A percentile compares a stretch with the other conserved stretches of the same genome.
phyloP scores from a whole-genome alignment of 2,797 vertebrate genomes.

The Girardinus metallicus region DNA sequence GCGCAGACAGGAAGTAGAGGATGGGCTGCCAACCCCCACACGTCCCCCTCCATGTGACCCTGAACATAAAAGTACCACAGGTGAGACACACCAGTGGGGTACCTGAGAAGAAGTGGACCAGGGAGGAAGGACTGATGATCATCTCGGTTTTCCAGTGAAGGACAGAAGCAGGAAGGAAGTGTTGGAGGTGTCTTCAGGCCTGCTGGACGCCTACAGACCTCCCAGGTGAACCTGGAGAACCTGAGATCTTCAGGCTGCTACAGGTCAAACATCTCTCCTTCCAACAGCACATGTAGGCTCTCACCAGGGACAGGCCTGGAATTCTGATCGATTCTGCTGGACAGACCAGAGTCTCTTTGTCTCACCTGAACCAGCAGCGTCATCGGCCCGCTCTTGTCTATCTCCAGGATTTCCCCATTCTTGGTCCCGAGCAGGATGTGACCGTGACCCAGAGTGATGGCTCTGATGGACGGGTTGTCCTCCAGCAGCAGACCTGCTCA shows the following conservation, averaged over 20 bases:
- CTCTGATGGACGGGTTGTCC: slow-evolving; percentile 95
- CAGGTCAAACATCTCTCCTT: background rate
- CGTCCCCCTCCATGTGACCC: slow-evolving; percentile 98
- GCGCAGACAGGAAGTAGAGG: slow-evolving; percentile 95
- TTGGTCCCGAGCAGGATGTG: slow-evolving; percentile 96
- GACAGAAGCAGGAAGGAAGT: background rate
- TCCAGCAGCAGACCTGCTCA: slow-evolving; percentile 90
- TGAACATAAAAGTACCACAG: slow-evolving; percentile 53
- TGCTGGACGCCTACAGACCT: background rate
- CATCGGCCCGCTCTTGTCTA: slow-evolving; percentile 95
- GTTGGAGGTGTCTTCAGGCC: background rate
- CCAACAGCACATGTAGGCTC: background rate
- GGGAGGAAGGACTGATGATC: background rate
- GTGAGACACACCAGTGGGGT: background rate
- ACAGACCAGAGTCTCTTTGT: slow-evolving; percentile 68
- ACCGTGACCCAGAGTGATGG: slow-evolving; percentile 94
- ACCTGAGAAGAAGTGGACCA: background rate
- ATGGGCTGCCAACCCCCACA: slow-evolving; percentile 94
- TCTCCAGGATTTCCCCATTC: slow-evolving; percentile 96
- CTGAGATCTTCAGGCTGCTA: background rate
- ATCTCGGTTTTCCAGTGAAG: background rate
- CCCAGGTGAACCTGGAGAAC: background rate
- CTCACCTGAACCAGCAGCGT: slow-evolving; percentile 84
- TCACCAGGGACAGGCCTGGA: background rate
- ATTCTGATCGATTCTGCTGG: background rate